Percentiles rank a stretch among this genome's conserved stretches.
Conservation (phyloP, 2,797 vertebrate genomes). For the Heteromormyrus szaboi region DNA sequence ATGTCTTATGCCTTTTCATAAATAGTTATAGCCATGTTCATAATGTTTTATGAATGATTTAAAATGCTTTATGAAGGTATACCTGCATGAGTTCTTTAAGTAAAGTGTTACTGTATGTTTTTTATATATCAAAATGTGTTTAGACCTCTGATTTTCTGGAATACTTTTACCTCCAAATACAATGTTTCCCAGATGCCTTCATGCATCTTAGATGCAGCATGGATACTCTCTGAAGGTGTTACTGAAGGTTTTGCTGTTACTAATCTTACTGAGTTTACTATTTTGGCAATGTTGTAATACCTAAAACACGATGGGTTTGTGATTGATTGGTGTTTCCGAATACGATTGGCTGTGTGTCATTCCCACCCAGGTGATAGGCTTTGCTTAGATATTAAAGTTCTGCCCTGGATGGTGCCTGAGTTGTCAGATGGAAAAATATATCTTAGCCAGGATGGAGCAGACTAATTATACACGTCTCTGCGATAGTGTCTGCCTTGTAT, state of each 20-base stretch:
- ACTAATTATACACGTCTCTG: not conserved
- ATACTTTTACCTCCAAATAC: not conserved
- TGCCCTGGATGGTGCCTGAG: not conserved
- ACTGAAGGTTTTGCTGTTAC: not conserved
- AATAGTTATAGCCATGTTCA: not conserved
- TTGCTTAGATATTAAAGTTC: not conserved
- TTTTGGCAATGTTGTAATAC: not conserved
- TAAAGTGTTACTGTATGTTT: not conserved
- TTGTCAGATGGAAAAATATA: not conserved
- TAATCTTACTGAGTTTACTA: not conserved
- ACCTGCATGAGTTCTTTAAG: not conserved
- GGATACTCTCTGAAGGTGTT: not conserved
- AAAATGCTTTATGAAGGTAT: not conserved
- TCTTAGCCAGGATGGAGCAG: not conserved
- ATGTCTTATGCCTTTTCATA: not conserved
- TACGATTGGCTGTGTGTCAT: not conserved
- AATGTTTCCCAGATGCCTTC: not conserved
- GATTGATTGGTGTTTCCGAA: not conserved
- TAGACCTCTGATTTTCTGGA: not conserved
- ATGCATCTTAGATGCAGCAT: not conserved
- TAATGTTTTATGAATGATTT: not conserved
- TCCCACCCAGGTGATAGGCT: not conserved
- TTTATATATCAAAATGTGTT: not conserved
- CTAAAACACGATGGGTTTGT: not conserved
- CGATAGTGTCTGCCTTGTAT: not conserved